Conservation (phyloP, 2,888 invertebrate genomes). For the Drosophila parthenogenetica region DNA sequence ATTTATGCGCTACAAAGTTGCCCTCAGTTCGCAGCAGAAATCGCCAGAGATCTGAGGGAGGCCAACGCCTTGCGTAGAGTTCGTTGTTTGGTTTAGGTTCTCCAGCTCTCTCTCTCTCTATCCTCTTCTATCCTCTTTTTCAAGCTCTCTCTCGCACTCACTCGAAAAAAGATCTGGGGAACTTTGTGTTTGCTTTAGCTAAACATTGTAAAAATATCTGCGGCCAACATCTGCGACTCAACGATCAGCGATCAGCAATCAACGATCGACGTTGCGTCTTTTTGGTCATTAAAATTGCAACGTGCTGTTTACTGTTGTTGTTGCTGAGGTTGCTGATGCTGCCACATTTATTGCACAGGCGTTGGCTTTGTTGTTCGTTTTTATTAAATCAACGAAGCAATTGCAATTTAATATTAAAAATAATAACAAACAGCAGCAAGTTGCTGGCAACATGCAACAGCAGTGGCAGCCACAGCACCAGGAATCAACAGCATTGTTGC, state of each 20-base stretch:
- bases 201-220: constrained; percentile 78
- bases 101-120: not conserved
- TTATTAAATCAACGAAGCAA: constrained; percentile 80
- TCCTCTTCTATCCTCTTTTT: not conserved
- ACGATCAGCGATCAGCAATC: constrained; percentile 72
- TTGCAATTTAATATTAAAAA: constrained; percentile 82
- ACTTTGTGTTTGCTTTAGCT: constrained; percentile 74
- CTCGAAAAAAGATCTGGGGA: constrained; percentile 28
- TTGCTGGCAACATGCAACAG: constrained; percentile 33
- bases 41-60: constrained; percentile 11
- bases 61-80: constrained; percentile 19
- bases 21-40: constrained; percentile 3
- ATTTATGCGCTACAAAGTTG: constrained; percentile 67
- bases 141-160: constrained; percentile 1
- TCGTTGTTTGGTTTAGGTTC: constrained; percentile 55
- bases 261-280: constrained; percentile 56
- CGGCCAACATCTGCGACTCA: constrained; percentile 70
- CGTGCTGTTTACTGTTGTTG: constrained; percentile 77
- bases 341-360: constrained; percentile 70
- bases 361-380: constrained; percentile 71
- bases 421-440: constrained; percentile 78
- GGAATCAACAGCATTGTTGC: constrained; percentile 29
- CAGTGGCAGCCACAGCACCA: constrained; percentile 5
- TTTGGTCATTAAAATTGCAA: constrained; percentile 78
- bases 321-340: constrained; percentile 38